Evolutionary conservation across 2,113 vertebrate species (phyloP).

Genomic region (Mugil cephalus): DNA sequence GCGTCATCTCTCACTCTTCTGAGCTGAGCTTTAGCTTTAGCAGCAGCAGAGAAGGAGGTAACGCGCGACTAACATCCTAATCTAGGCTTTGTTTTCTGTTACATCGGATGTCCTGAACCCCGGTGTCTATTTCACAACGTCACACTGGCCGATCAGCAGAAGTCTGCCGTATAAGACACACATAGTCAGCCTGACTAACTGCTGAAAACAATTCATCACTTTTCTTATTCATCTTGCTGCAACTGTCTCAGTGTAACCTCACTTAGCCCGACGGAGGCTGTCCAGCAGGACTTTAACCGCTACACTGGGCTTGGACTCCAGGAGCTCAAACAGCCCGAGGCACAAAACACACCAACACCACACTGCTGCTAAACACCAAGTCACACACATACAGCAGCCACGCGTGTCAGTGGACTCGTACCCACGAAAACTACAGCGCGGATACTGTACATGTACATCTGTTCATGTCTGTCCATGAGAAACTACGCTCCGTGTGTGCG

Average conservation of each 20-base stretch:
- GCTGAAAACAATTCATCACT: constrained; percentile 27
- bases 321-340: constrained; percentile 71
- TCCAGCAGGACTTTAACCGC: constrained; percentile 80
- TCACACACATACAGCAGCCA: constrained; percentile 59
- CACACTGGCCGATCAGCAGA: background rate
- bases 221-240: constrained; percentile 35
- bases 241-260: constrained; percentile 44
- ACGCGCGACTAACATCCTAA: background rate
- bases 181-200: background rate
- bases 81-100: background rate
- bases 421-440: background rate
- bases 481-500: constrained; percentile 26
- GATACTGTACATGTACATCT: background rate
- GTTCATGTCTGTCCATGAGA: constrained; percentile 10
- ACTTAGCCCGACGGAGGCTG: constrained; percentile 40
- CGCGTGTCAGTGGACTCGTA: background rate
- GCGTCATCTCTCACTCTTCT: too few species aligned
- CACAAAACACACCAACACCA: constrained; percentile 57
- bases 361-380: constrained; percentile 43
- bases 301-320: constrained; percentile 72
- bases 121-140: constrained; percentile 11
- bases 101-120: background rate
- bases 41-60: background rate
- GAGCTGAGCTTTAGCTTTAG: too few species aligned
- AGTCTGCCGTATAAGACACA: background rate